A percentile compares a stretch with the other conserved stretches of the same genome.
These are phyloP conservation scores for Eledone cirrhosa DNA, from an alignment of 2,888 invertebrate genomes.

Conservation along the genomic window DNA sequence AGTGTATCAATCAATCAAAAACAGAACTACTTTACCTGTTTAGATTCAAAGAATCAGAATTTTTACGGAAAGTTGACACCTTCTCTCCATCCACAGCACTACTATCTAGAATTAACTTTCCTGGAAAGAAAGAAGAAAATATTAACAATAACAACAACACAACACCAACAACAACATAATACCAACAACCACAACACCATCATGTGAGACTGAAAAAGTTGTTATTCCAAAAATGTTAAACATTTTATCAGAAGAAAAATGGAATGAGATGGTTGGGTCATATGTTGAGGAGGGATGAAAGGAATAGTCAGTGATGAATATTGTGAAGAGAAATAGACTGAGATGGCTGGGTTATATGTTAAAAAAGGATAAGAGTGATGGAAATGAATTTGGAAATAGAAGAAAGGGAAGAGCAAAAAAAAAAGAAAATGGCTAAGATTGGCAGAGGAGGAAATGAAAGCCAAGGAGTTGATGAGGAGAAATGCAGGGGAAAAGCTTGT, in stretches of 20 bases:
- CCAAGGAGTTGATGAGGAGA: no score
- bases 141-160: neutral
- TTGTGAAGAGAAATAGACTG: no score
- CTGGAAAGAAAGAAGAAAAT: conserved; percentile 36
- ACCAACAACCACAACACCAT: no score
- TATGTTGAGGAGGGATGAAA: no score
- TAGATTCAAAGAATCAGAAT: conserved; percentile 49
- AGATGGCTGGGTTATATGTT: no score
- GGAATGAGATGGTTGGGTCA: no score
- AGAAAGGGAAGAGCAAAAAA: no score
- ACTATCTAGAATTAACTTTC: conserved; percentile 47
- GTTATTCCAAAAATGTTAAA: neutral
- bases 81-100: conserved; percentile 49
- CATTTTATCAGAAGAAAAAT: neutral
- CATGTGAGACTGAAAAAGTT: no score
- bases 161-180: neutral
- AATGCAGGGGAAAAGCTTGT: neutral
- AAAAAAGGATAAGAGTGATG: no score
- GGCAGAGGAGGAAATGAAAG: neutral
- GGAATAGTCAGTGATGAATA: no score
- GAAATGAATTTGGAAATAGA: no score
- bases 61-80: conserved; percentile 53
- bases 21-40: conserved; percentile 44
- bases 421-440: neutral
- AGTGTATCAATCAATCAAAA: neutral